Evolutionary conservation across 1,140 invertebrate genomes (phyloP).

Genomic region (Brachionus koreanus): DNA sequence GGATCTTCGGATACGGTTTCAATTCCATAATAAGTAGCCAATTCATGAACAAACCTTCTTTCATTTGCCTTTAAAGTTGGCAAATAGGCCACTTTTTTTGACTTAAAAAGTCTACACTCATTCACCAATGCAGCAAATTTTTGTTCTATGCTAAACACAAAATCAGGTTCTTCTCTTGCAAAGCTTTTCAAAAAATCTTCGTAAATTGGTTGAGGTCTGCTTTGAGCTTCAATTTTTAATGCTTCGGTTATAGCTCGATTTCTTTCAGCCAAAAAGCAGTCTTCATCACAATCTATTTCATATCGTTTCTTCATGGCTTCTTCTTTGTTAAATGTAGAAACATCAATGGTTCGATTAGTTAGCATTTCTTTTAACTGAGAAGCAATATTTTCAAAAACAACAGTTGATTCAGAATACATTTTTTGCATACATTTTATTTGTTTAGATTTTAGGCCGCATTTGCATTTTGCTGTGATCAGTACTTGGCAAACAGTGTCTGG

Average conservation of each 20-base stretch:
- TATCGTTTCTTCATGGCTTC: slow-evolving; percentile 21
- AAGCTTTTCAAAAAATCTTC: slow-evolving; percentile 79
- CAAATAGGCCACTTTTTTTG: slow-evolving; percentile 70
- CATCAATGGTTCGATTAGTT: not conserved
- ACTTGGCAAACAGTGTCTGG: slow-evolving; percentile 67
- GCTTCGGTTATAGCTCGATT: slow-evolving; percentile 80
- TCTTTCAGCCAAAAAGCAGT: slow-evolving; percentile 78
- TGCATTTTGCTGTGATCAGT: slow-evolving; percentile 35
- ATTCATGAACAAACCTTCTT: slow-evolving; percentile 81
- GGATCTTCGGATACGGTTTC: slow-evolving; percentile 64
- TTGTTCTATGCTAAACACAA: slow-evolving; percentile 79
- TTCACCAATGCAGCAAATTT: slow-evolving; percentile 78
- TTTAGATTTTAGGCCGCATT: slow-evolving; percentile 17
- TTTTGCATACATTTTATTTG: slow-evolving; percentile 10
- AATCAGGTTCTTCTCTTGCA: slow-evolving; percentile 66
- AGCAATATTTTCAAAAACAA: slow-evolving; percentile 39
- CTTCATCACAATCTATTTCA: slow-evolving; percentile 79
- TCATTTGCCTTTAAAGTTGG: slow-evolving; percentile 86
- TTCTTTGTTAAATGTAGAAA: slow-evolving; percentile 31
- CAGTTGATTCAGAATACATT: not conserved
- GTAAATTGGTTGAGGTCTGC: slow-evolving; percentile 73
- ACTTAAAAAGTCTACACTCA: slow-evolving; percentile 51
- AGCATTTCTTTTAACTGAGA: slow-evolving; percentile 37
- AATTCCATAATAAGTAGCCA: slow-evolving; percentile 88
- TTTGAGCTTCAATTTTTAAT: slow-evolving; percentile 82